Percentiles rank a stretch among this genome's conserved stretches.
Conservation (phyloP, 2,888 invertebrate genomes). For the Ametastegia equiseti region DNA sequence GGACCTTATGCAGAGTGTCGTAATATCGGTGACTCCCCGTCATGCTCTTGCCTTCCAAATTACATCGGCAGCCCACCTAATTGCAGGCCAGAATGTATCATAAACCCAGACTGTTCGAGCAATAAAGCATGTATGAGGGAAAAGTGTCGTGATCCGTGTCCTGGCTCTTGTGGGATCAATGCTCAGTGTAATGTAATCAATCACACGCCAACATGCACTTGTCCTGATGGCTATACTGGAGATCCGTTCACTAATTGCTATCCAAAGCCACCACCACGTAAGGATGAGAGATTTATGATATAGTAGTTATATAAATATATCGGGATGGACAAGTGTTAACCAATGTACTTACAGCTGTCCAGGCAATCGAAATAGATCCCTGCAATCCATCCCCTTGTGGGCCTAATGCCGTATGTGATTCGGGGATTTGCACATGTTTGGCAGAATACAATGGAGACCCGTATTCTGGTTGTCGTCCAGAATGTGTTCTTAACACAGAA, state of each 20-base stretch:
- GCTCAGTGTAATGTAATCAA: slow-evolving; percentile 83
- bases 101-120: slow-evolving; percentile 87
- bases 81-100: slow-evolving; percentile 84
- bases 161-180: slow-evolving; percentile 85
- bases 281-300: slow-evolving; percentile 35
- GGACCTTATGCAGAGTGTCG: slow-evolving; percentile 80
- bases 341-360: slow-evolving; percentile 53
- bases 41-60: slow-evolving; percentile 77
- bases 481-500: slow-evolving; percentile 76
- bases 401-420: slow-evolving; percentile 76
- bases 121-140: slow-evolving; percentile 87
- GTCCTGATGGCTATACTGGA: slow-evolving; percentile 84
- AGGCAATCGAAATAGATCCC: slow-evolving; percentile 64
- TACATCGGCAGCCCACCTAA: slow-evolving; percentile 79
- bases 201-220: slow-evolving; percentile 87
- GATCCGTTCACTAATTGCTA: slow-evolving; percentile 83
- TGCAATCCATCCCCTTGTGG: slow-evolving; percentile 77
- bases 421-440: slow-evolving; percentile 74
- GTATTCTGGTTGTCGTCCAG: slow-evolving; percentile 75
- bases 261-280: slow-evolving; percentile 58
- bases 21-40: slow-evolving; percentile 76
- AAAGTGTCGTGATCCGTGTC: slow-evolving; percentile 89
- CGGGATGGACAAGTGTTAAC: not conserved
- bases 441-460: slow-evolving; percentile 76
- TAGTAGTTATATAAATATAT: not conserved